Evolutionary conservation across 2,113 vertebrate genomes (phyloP), one percentile per base, ranked within the genome.

Genomic region (Turnix velox): DNA sequence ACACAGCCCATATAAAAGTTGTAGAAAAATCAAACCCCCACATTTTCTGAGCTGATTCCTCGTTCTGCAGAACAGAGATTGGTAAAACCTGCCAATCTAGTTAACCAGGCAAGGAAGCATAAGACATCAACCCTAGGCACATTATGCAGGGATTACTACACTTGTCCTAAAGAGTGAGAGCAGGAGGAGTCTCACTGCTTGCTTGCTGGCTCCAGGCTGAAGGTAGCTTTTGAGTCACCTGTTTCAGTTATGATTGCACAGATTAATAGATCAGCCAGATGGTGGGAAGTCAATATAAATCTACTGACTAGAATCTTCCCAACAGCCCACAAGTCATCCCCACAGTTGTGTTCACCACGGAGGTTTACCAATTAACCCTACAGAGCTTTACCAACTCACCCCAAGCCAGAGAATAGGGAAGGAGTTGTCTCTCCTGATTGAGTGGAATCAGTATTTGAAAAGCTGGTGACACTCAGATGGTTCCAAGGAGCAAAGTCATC

Each of bases 321-420:
- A 79, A n/a, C 6, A 62, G 10, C 22, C 18, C 58, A 22, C 17
- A 58, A 72, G 18, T 15, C 2, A 67, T 1, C 1, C 4, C 3
- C 6, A 68, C 12, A 43, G 4, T 13, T 65, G 7, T 48, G 18
- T 57, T 46, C 3, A 4, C 5, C 2, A 33, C 12, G 35, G 7
- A 1, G 1, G 19, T 85, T 63, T 23, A 71, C 12, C 30, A 31
- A 43, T 20, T 24, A n/a, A n/a, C 5, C 2, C 0, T 10, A 33
- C 12, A 39, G 7, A 1, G 1, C 23, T 85, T 63, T 23, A 71
- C 12, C 30, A 31, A 43, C 23, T 24, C 37, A 65, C 5, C 27
- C 14, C 17, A 43, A 10, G 20, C 10, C 1, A 3, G n/a, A 68
- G 12, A 42, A 10, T 10, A 43, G 5, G 15, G 5, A 4, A 18